phyloP scores from a whole-genome alignment of 2,888 invertebrate species.

The Acheta domesticus region DNA sequence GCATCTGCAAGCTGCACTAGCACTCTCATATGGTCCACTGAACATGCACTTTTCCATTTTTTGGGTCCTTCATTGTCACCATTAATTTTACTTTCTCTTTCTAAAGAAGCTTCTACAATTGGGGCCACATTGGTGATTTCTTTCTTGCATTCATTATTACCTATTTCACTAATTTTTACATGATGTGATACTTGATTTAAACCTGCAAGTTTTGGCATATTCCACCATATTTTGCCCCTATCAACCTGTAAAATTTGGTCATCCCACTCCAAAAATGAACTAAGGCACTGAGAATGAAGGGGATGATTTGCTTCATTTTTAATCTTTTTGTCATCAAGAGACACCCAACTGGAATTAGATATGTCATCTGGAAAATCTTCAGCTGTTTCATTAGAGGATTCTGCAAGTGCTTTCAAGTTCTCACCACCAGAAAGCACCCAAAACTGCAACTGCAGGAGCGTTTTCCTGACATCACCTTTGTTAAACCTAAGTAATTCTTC shows the following conservation, averaged over 20 bases:
- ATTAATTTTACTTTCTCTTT: neutral
- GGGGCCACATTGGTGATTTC: neutral
- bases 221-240: constrained; percentile 45
- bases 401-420: neutral
- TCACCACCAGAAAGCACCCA: constrained; percentile 55
- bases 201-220: constrained; percentile 40
- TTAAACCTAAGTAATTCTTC: constrained; percentile 57
- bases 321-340: constrained; percentile 25
- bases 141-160: neutral
- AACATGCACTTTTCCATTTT: neutral
- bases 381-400: neutral
- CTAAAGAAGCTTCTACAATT: neutral
- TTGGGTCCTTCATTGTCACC: neutral
- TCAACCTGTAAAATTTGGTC: constrained; percentile 35
- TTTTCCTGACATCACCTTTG: constrained; percentile 67
- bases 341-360: constrained; percentile 30
- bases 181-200: neutral
- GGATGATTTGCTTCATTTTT: constrained; percentile 12
- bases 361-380: constrained; percentile 26
- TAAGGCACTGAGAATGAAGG: constrained; percentile 12
- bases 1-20: constrained; percentile 28
- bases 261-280: neutral
- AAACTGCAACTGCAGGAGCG: constrained; percentile 70
- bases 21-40: constrained; percentile 21
- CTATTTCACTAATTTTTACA: neutral